Evolutionary conservation across 2,888 invertebrate species (phyloP), one percentile per base, ranked within the genome.

Genomic region (Lordiphosa andalusiaca): DNA sequence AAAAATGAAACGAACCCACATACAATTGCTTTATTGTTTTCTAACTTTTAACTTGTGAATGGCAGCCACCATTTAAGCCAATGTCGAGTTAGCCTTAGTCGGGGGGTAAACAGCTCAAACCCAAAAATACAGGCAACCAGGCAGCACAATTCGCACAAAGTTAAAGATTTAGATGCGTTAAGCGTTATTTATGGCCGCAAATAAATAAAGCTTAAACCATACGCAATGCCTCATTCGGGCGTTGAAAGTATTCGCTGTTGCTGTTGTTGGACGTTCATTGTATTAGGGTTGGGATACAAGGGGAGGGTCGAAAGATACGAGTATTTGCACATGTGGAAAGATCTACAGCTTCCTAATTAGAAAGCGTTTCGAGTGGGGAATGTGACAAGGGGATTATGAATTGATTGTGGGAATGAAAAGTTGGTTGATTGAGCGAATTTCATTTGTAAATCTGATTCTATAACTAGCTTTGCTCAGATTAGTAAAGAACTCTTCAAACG

Each of bases 91-190:
- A 71, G 74, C 65, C 71, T 65, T 67, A 73, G 78, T 37, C 63
- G 21, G 21, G 66, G 72, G 61, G 74, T 77, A 80, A 78, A 78
- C 75, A 81, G 59, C 78, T 73, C 69, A 63, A 71, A 66, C 52
- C 53, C 55, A 39, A 10, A 10, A 12, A 9, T 19, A 19, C 66
- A 62, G 65, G 35, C 72, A 69, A 25, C 25, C 64, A 48, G 13
- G 49, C 62, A 69, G 60, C 75, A 70, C 71, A 44, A 77, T 73
- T 73, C 71, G 62, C 68, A 71, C 74, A 74, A 80, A 81, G 80
- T 82, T 82, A 66, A 81, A 81, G 80, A 81, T 81, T 81, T 81
- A 81, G 80, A 81, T 81, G 80, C 82, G 80, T 81, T 81, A 81
- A 81, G 80, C 80, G 82, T 81, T 80, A 81, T 81, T 81, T 81